Conservation (phyloP, 2,113 vertebrate genomes). For the Cranoglanis bouderius region DNA sequence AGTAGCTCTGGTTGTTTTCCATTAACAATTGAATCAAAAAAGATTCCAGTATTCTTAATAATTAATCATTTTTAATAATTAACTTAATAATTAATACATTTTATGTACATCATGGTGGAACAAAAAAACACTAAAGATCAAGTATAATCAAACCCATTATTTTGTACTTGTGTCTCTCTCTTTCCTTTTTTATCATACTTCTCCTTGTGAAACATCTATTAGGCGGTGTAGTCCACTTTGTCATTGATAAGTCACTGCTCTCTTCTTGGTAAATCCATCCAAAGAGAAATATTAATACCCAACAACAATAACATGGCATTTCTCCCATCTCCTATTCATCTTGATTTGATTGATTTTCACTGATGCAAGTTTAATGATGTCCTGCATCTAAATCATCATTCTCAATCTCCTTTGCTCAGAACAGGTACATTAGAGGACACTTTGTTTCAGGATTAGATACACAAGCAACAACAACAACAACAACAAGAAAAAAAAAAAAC, state of each 20-base stretch:
- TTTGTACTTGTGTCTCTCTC: neutral
- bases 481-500: neutral
- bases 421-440: neutral
- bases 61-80: too few species aligned
- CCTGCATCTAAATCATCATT: neutral
- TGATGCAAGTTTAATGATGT: neutral
- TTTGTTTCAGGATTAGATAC: neutral
- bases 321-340: neutral
- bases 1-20: neutral
- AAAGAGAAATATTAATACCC: neutral
- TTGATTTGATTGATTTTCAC: neutral
- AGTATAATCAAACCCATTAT: neutral
- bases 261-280: neutral
- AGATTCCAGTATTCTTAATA: neutral
- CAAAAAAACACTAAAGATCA: neutral
- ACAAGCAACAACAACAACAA: neutral
- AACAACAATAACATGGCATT: conserved; percentile 3
- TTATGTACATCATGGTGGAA: neutral
- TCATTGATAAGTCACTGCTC: neutral
- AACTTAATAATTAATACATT: too few species aligned
- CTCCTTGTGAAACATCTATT: neutral
- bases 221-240: neutral
- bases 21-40: too few species aligned
- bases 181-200: neutral
- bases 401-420: neutral